Conservation (phyloP, 2,797 vertebrate genomes). For the Epinephelus awoara region DNA sequence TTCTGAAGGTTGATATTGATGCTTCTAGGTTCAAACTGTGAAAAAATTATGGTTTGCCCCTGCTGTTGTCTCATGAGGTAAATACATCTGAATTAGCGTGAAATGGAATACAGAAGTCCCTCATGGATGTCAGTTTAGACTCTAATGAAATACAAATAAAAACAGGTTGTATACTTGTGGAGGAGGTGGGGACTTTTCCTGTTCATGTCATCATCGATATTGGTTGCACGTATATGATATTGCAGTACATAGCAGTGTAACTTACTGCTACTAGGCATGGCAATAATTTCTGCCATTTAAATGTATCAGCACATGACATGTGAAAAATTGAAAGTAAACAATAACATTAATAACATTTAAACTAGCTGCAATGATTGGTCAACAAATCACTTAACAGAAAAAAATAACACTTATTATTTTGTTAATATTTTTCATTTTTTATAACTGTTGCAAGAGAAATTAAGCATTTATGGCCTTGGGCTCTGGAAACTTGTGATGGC, state of each 20-base stretch:
- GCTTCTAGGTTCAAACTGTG: no score
- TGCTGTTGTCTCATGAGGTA: background rate
- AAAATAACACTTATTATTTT: no score
- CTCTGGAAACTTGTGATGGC: no score
- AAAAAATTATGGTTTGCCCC: background rate
- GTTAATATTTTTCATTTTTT: no score
- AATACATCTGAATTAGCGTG: background rate
- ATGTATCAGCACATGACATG: background rate
- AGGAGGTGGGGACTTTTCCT: no score
- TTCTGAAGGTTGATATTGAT: constrained; percentile 8
- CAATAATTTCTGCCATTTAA: background rate
- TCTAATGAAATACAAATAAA: background rate
- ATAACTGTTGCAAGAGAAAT: no score
- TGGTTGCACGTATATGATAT: background rate
- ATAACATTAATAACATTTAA: background rate
- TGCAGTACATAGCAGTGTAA: background rate
- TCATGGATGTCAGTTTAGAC: background rate
- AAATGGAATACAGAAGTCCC: background rate
- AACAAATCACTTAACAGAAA: background rate
- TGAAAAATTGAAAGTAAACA: background rate
- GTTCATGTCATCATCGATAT: background rate
- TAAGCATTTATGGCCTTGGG: no score
- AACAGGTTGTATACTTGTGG: no score
- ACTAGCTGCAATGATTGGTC: background rate
- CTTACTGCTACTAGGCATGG: background rate